Base-by-base conservation (phyloP, 2,888 invertebrate genomes). In the Brenthis hecate region DNA sequence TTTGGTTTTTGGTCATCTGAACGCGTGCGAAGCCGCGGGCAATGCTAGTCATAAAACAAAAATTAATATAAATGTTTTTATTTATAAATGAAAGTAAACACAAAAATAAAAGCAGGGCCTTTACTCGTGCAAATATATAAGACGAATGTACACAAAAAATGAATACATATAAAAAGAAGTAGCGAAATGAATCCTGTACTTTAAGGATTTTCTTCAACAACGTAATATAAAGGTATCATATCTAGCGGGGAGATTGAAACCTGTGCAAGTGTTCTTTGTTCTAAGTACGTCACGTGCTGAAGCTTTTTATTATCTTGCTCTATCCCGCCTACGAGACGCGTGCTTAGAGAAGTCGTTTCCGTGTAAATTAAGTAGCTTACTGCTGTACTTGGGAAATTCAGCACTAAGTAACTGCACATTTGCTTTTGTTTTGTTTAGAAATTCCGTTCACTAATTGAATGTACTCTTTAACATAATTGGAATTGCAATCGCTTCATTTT, bases 211-310 rank as follows among this genome's bases (percentile, higher is more conserved):
- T 71, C 66, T 60, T 62, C 64, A 67, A 70, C 66, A 57, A 54
- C 60, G 69, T 65, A 71, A 69, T 69, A 73, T 73, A 66, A 68
- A 70, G 56, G 71, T 66, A 74, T 73, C 68, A 69, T 71, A 70
- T 70, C 70, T 72, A 62, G 58, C 16, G 67, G 69, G 67, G 80
- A 78, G 78, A 80, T 82, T 81, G 77, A 79, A 83, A 82, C 80
- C 80, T 79, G 72, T 77, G 79, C 76, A 80, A 82, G 82, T 83
- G 85, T 86, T 84, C 84, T 85, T 87, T 85, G 84, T 85, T 82
- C 79, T 80, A 80, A 85, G 74, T 79, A 75, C 81, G 85, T 86
- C 91, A 90, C 91, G 88, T 89, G 81, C 85, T 79, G 79, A 82
- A 86, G 85, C 85, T 80, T 88, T 90, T 88, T 89, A 89, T 88